A percentile compares a stretch with the other conserved stretches of the same genome.
phyloP scores from a whole-genome alignment of 2,113 vertebrate species.

The Vireo altiloquus region DNA sequence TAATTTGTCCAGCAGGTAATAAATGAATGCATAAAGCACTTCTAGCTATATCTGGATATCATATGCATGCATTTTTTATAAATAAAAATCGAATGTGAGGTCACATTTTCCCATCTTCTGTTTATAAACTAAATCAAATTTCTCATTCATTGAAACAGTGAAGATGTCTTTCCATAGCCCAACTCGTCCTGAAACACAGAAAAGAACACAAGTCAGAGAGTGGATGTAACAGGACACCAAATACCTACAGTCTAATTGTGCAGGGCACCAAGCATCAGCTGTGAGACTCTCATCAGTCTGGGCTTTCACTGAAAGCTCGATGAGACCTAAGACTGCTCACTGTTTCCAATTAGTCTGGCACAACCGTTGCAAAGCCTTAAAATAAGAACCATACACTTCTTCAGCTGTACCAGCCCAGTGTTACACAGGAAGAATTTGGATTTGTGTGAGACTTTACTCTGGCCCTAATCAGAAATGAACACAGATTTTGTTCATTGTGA shows the following conservation, averaged over 20 bases:
- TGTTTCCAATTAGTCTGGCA: background rate
- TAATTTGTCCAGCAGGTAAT: conserved; percentile 67
- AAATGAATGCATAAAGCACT: conserved; percentile 71
- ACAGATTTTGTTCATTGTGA: too few relatives aligned
- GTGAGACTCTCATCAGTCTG: background rate
- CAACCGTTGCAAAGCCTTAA: background rate
- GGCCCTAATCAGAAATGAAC: background rate
- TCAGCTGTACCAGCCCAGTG: background rate
- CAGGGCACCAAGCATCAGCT: background rate
- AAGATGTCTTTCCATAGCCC: conserved; percentile 98
- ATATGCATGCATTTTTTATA: conserved; percentile 79
- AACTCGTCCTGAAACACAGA: conserved; percentile 83
- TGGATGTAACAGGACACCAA: background rate
- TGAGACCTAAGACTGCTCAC: background rate
- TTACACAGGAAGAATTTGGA: background rate
- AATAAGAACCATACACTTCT: background rate
- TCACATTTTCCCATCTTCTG: conserved; percentile 98
- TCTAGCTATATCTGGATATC: conserved; percentile 59
- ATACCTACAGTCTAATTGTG: background rate
- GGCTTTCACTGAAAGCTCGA: background rate
- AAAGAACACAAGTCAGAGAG: background rate
- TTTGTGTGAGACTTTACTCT: background rate
- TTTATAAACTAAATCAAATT: conserved; percentile 91
- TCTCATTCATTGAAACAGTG: conserved; percentile 99
- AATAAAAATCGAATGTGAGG: conserved; percentile 91